Conservation (phyloP, 2,888 invertebrate species). For the Hylaea fasciaria region DNA sequence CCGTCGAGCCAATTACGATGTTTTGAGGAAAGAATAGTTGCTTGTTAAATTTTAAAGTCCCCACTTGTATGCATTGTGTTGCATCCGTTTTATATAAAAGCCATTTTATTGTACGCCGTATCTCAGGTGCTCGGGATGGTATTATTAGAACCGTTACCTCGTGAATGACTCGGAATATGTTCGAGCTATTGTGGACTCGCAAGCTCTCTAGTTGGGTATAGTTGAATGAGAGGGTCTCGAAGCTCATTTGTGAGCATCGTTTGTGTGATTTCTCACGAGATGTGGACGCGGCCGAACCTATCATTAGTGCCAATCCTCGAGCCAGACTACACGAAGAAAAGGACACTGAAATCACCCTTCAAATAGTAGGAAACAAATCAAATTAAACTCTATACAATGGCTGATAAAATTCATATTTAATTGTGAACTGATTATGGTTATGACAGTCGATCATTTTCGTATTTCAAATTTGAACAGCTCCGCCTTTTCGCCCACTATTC, state of each 20-base stretch:
- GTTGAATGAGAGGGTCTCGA: slow-evolving; percentile 7
- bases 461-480: slow-evolving; percentile 40
- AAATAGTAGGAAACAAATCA: slow-evolving; percentile 16
- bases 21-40: slow-evolving; percentile 49
- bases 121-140: slow-evolving; percentile 10
- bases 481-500: slow-evolving; percentile 36
- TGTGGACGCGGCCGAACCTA: slow-evolving; percentile 42
- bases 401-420: slow-evolving; percentile 14
- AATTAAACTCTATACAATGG: slow-evolving; percentile 28
- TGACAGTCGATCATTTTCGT: slow-evolving; percentile 65
- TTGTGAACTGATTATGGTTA: slow-evolving; percentile 38
- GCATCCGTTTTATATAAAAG: slow-evolving; percentile 22
- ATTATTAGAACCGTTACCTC: slow-evolving; percentile 12
- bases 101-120: slow-evolving; percentile 18
- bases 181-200: slow-evolving; percentile 7
- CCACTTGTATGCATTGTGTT: slow-evolving; percentile 24
- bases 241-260: slow-evolving; percentile 31
- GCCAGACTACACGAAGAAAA: slow-evolving; percentile 46
- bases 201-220: slow-evolving; percentile 8
- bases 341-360: slow-evolving; percentile 45
- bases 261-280: slow-evolving; percentile 47
- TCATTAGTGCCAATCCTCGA: slow-evolving; percentile 69
- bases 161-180: slow-evolving; percentile 10
- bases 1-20: slow-evolving; percentile 53
- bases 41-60: slow-evolving; percentile 49